These are phyloP conservation scores for Alca torda DNA, from an alignment of 2,797 vertebrate genomes.

Conservation along the genomic window DNA sequence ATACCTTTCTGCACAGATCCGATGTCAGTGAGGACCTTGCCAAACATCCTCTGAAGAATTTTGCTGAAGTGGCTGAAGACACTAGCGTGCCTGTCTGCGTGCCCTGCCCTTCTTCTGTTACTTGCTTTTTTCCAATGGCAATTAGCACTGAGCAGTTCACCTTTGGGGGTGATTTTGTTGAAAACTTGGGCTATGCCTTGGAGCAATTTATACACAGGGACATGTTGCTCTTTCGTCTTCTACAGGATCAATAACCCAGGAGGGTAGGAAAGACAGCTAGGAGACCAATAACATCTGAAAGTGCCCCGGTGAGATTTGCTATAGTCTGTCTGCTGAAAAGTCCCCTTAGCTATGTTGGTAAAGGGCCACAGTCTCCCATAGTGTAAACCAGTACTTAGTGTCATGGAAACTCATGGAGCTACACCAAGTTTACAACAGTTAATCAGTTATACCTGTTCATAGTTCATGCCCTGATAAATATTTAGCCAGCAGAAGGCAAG, in stretches of 20 bases:
- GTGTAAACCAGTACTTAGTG: not conserved
- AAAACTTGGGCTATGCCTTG: not conserved
- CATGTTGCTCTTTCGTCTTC: not conserved
- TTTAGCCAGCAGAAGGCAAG: not conserved
- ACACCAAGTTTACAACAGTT: not conserved
- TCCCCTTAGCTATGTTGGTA: not conserved
- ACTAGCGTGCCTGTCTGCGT: not conserved
- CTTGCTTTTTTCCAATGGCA: not conserved
- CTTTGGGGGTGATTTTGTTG: not conserved
- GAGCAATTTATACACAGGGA: not conserved
- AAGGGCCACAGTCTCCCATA: not conserved
- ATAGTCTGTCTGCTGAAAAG: not conserved
- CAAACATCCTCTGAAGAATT: not conserved
- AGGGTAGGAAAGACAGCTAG: not conserved
- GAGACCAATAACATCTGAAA: not conserved
- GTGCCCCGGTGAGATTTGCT: not conserved
- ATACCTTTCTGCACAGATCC: not conserved
- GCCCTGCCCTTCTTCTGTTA: slow-evolving; percentile 35
- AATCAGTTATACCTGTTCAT: not conserved
- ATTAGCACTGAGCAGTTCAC: not conserved
- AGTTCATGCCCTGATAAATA: not conserved
- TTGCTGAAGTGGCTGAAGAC: slow-evolving; percentile 31
- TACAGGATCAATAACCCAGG: not conserved
- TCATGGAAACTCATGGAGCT: not conserved
- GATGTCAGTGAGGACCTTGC: not conserved